These are phyloP conservation scores for Urocolius indicus DNA, from an alignment of 2,113 vertebrate species.

Conservation along the genomic window DNA sequence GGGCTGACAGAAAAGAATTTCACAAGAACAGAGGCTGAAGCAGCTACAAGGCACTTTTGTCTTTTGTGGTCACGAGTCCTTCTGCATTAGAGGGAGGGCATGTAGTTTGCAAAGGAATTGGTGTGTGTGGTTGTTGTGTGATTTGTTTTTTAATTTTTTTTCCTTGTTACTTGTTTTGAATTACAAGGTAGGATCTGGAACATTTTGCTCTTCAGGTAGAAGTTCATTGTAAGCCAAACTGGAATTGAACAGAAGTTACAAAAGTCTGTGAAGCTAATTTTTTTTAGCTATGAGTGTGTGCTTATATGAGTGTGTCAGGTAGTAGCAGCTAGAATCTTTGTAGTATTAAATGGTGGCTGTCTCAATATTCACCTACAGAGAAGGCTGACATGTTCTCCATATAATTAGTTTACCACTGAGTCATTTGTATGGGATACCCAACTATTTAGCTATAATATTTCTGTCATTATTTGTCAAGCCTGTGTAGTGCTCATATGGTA, in stretches of 20 bases:
- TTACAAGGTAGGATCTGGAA: neutral
- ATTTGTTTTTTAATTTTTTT: accelerated
- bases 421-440: neutral
- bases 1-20: neutral
- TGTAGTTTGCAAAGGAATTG: neutral
- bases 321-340: neutral
- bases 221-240: neutral
- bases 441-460: neutral
- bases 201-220: neutral
- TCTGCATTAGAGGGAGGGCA: neutral
- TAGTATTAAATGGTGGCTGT: neutral
- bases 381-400: neutral
- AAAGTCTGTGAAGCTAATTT: neutral
- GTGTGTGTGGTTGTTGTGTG: neutral
- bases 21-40: neutral
- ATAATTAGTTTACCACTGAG: neutral
- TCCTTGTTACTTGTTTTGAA: neutral
- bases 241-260: neutral
- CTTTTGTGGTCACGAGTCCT: neutral
- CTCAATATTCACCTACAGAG: neutral
- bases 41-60: neutral
- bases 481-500: neutral
- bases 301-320: neutral
- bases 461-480: neutral
- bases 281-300: neutral